These are phyloP conservation scores for Drosophila kuntzei DNA, from an alignment of 2,888 invertebrate genomes.

Conservation along the genomic window DNA sequence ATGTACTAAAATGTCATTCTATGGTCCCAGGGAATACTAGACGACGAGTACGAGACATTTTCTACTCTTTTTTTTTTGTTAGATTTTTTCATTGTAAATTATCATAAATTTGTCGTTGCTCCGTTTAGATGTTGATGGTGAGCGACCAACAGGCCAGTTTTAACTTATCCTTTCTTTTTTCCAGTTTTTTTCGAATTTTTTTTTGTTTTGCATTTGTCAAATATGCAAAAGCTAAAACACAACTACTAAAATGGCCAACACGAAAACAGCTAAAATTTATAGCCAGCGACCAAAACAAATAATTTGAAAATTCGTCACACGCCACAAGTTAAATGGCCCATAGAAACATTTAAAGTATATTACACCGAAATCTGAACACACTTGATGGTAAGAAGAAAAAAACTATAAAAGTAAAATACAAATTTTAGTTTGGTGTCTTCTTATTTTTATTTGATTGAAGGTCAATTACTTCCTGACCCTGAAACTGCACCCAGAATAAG, in stretches of 20 bases:
- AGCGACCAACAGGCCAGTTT: constrained; percentile 48
- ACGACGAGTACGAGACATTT: constrained; percentile 21
- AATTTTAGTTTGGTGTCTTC: too few species aligned
- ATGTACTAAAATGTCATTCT: constrained; percentile 82
- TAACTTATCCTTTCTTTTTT: constrained; percentile 29
- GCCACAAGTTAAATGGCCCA: constrained; percentile 56
- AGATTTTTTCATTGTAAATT: constrained; percentile 68
- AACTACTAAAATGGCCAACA: constrained; percentile 50
- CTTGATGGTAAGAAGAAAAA: neutral
- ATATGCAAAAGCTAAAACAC: constrained; percentile 61
- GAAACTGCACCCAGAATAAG: too few species aligned
- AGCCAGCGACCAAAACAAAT: constrained; percentile 72
- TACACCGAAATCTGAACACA: constrained; percentile 7
- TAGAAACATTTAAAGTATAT: constrained; percentile 4
- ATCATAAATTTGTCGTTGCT: constrained; percentile 82
- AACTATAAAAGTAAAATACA: neutral
- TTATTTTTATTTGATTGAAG: too few species aligned
- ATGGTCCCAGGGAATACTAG: constrained; percentile 45
- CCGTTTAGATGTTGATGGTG: constrained; percentile 64
- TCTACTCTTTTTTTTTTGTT: constrained; percentile 19
- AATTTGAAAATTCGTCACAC: constrained; percentile 81
- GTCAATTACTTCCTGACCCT: too few species aligned
- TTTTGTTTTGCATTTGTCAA: constrained; percentile 58
- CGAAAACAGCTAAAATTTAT: constrained; percentile 74
- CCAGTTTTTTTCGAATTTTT: constrained; percentile 1